Conservation (phyloP, 2,797 vertebrate genomes). For the Chiroxiphia lanceolata region DNA sequence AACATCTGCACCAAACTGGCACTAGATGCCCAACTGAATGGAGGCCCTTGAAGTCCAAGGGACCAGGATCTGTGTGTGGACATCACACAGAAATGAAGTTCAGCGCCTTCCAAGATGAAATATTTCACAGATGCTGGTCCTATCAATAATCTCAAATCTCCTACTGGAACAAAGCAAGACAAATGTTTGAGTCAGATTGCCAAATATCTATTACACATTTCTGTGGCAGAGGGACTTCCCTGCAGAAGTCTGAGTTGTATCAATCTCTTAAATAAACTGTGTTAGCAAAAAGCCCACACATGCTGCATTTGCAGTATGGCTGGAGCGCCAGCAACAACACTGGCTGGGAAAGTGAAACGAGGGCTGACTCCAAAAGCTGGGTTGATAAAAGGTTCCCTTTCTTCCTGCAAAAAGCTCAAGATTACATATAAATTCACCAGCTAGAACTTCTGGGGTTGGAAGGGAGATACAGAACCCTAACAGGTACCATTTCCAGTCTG, state of each 20-base stretch:
- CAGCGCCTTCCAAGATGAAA: not conserved
- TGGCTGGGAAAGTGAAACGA: conserved; percentile 7
- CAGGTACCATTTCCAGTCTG: not conserved
- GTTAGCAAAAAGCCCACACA: conserved; percentile 56
- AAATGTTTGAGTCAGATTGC: not conserved
- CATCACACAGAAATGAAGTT: not conserved
- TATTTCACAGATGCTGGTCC: not conserved
- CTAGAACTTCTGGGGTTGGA: not conserved
- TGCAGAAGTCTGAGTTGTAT: conserved; percentile 25
- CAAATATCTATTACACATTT: conserved; percentile 27
- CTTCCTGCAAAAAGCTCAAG: not conserved
- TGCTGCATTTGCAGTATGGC: conserved; percentile 26
- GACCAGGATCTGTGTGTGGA: not conserved
- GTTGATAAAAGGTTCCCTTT: not conserved
- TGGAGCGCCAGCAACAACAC: conserved; percentile 57
- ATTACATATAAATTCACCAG: not conserved
- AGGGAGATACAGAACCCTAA: not conserved
- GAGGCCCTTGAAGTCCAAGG: not conserved
- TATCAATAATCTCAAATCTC: not conserved
- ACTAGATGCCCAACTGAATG: not conserved
- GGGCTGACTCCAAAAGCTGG: not conserved
- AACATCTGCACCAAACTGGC: accelerated
- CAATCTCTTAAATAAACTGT: conserved; percentile 39
- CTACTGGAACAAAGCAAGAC: conserved; percentile 1
- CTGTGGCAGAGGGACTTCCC: conserved; percentile 25